Evolutionary conservation across 1,140 invertebrate genomes (phyloP).

Genomic region (Dendroctonus valens): DNA sequence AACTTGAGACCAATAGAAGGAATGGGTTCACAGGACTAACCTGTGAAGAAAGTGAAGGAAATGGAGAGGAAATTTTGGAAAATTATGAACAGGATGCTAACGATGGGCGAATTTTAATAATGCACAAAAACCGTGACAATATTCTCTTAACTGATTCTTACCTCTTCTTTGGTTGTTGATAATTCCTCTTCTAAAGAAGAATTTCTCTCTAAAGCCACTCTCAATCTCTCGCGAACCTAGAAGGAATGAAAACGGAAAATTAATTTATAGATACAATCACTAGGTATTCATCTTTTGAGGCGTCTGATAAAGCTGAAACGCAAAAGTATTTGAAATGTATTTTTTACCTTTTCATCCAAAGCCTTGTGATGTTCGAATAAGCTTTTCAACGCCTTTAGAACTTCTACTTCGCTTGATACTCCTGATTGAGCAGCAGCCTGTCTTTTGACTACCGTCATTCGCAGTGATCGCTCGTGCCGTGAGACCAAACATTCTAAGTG

Average conservation of each 20-base stretch:
- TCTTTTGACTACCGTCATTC: slow-evolving; percentile 98
- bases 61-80: no score
- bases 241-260: slow-evolving; percentile 40
- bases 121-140: no score
- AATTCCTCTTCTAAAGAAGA: slow-evolving; percentile 95
- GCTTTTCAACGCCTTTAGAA: slow-evolving; percentile 98
- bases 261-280: slow-evolving; percentile 6
- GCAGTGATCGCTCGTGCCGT: slow-evolving; percentile 94
- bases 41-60: no score
- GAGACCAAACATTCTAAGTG: slow-evolving; percentile 99
- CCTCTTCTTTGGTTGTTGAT: slow-evolving; percentile 92
- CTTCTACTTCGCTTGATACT: slow-evolving; percentile 99
- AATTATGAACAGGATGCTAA: no score
- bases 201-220: slow-evolving; percentile 93
- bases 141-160: slow-evolving; percentile 52
- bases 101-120: no score
- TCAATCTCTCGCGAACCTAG: slow-evolving; percentile 90
- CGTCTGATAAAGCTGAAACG: background rate
- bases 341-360: slow-evolving; percentile 91
- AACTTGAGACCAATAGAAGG: no score
- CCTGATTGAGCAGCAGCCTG: slow-evolving; percentile 95
- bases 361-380: slow-evolving; percentile 99
- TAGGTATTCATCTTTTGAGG: slow-evolving; percentile 21
- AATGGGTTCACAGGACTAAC: no score
- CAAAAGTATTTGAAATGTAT: background rate